These are phyloP conservation scores for Muscina levida DNA, from an alignment of 2,888 invertebrate species.

Conservation along the genomic window DNA sequence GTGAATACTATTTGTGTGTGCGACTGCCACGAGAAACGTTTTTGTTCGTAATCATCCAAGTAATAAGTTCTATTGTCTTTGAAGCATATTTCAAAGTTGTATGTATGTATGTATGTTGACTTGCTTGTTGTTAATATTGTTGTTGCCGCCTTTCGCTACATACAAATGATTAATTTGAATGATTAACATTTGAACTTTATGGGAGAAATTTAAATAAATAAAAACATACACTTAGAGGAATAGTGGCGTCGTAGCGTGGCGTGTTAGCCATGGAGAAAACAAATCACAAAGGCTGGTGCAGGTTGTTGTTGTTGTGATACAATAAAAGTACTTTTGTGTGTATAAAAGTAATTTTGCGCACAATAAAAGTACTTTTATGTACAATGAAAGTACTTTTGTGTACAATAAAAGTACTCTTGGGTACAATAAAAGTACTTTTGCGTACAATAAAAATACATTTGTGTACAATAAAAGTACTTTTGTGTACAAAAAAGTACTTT, in stretches of 20 bases:
- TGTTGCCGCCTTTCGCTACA: not conserved
- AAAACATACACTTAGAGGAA: constrained; percentile 12
- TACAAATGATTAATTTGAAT: not conserved
- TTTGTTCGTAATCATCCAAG: constrained; percentile 15
- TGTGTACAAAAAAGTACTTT: no score
- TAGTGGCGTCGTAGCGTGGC: no score
- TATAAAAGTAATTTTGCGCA: no score
- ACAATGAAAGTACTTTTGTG: no score
- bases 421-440: no score
- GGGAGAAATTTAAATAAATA: constrained; percentile 6
- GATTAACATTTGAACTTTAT: constrained; percentile 19
- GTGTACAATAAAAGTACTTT: no score
- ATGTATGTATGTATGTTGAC: not conserved
- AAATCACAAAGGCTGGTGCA: not conserved
- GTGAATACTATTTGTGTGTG: constrained; percentile 18
- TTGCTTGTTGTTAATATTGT: not conserved
- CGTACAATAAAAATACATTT: no score
- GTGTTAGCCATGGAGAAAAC: no score
- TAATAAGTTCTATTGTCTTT: constrained; percentile 21
- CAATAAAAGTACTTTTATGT: not conserved
- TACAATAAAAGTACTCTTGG: no score
- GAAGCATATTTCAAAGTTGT: not conserved
- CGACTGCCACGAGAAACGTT: not conserved
- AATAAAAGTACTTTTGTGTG: no score
- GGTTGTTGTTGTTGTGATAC: not conserved